Conservation (phyloP, 1,140 invertebrate genomes). For the Drosophila micromelanica region DNA sequence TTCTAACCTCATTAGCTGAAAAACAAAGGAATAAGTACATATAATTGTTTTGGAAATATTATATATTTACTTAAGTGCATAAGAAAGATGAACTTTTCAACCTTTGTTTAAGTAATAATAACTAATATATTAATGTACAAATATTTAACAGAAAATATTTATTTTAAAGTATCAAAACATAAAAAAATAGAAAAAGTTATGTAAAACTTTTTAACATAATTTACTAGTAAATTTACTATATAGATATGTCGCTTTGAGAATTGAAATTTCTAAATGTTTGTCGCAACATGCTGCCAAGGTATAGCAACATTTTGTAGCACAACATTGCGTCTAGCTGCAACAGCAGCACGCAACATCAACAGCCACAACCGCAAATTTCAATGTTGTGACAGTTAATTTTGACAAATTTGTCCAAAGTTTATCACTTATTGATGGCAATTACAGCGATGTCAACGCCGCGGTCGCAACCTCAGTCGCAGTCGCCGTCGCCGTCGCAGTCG, state of each 20-base stretch:
- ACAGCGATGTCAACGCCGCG: conserved; percentile 3
- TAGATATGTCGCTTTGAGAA: neutral
- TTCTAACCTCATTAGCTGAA: too few species aligned
- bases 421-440: conserved; percentile 73
- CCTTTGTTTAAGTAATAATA: too few species aligned
- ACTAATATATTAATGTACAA: too few species aligned
- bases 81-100: too few species aligned
- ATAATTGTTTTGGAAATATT: too few species aligned
- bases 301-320: conserved; percentile 32
- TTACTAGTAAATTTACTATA: too few species aligned
- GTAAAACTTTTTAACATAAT: too few species aligned
- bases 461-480: conserved; percentile 2
- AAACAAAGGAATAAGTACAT: too few species aligned
- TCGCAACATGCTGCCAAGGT: conserved; percentile 39
- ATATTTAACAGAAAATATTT: too few species aligned
- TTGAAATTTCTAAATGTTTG: neutral
- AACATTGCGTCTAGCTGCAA: neutral
- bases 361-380: conserved; percentile 60
- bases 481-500: neutral
- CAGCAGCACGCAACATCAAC: conserved; percentile 1
- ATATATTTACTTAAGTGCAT: too few species aligned
- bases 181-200: too few species aligned
- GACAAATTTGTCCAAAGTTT: conserved; percentile 73
- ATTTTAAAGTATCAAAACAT: too few species aligned
- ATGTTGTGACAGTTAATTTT: conserved; percentile 74